These are phyloP conservation scores for Acronicta alni DNA, from an alignment of 2,888 invertebrate genomes.

Conservation along the genomic window DNA sequence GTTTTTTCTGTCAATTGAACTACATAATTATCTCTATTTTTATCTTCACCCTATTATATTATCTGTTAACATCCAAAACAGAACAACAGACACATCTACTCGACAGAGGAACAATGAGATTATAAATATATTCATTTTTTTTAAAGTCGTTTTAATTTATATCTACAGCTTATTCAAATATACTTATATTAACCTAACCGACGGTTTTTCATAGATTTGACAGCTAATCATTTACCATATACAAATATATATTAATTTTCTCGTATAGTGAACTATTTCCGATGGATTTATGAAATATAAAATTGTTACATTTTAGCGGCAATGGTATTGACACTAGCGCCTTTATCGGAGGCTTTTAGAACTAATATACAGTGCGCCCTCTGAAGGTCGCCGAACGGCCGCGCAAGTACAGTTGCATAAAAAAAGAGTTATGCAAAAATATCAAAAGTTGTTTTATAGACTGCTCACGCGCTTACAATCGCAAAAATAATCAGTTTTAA, in stretches of 20 bases:
- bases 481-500: no score
- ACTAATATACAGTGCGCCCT: not conserved
- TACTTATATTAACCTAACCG: constrained; percentile 35
- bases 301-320: not conserved
- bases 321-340: constrained; percentile 4
- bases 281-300: constrained; percentile 13
- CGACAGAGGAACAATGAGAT: constrained; percentile 54
- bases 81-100: constrained; percentile 20
- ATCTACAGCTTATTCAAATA: constrained; percentile 47
- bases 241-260: constrained; percentile 58
- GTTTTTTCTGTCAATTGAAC: no score
- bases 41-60: no score
- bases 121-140: constrained; percentile 46
- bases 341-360: constrained; percentile 5
- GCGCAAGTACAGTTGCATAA: no score
- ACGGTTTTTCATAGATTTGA: constrained; percentile 58
- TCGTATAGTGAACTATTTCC: constrained; percentile 25
- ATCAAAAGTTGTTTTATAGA: no score
- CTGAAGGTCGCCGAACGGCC: no score
- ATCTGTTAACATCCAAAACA: not conserved
- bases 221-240: constrained; percentile 40
- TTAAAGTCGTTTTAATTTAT: constrained; percentile 13
- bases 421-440: no score
- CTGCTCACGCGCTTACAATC: no score
- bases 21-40: no score